These are phyloP conservation scores for Oxytorus armatus DNA, from an alignment of 2,888 invertebrate species.

Conservation along the genomic window DNA sequence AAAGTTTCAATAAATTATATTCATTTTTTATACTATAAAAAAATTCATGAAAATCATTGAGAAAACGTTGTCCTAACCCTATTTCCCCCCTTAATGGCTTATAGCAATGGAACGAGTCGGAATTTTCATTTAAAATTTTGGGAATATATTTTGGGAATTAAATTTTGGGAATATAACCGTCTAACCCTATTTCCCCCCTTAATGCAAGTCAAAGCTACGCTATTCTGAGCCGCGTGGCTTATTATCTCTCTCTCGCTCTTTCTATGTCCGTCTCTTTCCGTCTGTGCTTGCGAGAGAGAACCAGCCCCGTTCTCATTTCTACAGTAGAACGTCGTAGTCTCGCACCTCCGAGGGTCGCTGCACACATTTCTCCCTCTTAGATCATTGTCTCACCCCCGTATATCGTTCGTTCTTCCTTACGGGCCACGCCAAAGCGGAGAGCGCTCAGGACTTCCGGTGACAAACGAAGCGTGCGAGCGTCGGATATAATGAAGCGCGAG, in stretches of 20 bases:
- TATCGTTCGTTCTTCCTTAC: slow-evolving; percentile 44
- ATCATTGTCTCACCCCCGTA: slow-evolving; percentile 26
- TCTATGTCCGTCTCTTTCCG: slow-evolving; percentile 32
- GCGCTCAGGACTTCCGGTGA: slow-evolving; percentile 81
- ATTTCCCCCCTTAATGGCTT: no score
- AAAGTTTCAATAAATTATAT: no score
- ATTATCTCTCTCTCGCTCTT: slow-evolving; percentile 43
- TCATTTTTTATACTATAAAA: no score
- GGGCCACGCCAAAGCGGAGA: slow-evolving; percentile 45
- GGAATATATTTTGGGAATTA: no score
- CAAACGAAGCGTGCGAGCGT: slow-evolving; percentile 84
- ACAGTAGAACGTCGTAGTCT: slow-evolving; percentile 47
- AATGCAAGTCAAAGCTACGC: slow-evolving; percentile 76
- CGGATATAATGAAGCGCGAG: slow-evolving; percentile 83
- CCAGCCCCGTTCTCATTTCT: slow-evolving; percentile 41
- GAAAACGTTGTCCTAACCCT: no score
- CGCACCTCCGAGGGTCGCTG: slow-evolving; percentile 58
- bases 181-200: no score
- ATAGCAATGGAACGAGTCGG: no score
- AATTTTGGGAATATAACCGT: no score
- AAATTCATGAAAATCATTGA: no score
- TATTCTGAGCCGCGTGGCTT: slow-evolving; percentile 32
- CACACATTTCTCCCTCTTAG: slow-evolving; percentile 49
- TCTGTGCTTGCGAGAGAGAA: slow-evolving; percentile 17
- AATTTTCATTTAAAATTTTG: no score